Evolutionary conservation across 2,888 invertebrate genomes (phyloP), one percentile per base, ranked within the genome.

Genomic region (Pinctada fucata): DNA sequence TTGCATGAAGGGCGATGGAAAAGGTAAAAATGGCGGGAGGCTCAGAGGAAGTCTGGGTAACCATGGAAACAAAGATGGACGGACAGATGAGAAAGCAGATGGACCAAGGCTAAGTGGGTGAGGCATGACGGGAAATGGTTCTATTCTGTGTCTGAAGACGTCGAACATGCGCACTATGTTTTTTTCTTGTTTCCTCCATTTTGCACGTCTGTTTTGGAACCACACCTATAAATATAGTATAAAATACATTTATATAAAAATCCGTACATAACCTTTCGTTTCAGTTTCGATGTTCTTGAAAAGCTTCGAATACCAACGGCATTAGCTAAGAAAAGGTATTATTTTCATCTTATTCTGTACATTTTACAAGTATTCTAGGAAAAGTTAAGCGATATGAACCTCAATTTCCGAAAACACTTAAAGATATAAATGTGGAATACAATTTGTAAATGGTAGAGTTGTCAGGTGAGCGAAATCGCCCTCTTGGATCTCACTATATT

Each of bases 121-220:
- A n/a, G 84, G 79, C 65, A 85, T 68, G 66, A 82, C 69, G 52
- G 82, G 75, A 66, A 81, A 79, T 13, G 78, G 78, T 4, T 85
- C 84, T 45, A 79, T 74, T 31, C 84, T 78, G 58, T 87, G 86
- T 66, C 87, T 84, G 79, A 86, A 85, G 1, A 85, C 85, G 70
- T 87, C 86, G 66, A 88, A 86, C 86, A 88, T 86, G 45, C 88
- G 82, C 16, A 86, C 86, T 45, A 87, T 86, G 49, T 83, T 84
- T 67, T 89, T 89, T 76, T 90, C 90, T 66, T 90, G 90, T 81
- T 90, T 90, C 31, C 90, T 79, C 90, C 89, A 90, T 84, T 90
- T 90, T 67, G 89, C 89, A 71, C 89, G 77, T 58, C 89, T 81
- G 75, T 90, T 90, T 75, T 90, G 90, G 78, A 90, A 90, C 90